Evolutionary conservation across 2,888 invertebrate genomes (phyloP).

Genomic region (Scelioninae gen. 2): DNA sequence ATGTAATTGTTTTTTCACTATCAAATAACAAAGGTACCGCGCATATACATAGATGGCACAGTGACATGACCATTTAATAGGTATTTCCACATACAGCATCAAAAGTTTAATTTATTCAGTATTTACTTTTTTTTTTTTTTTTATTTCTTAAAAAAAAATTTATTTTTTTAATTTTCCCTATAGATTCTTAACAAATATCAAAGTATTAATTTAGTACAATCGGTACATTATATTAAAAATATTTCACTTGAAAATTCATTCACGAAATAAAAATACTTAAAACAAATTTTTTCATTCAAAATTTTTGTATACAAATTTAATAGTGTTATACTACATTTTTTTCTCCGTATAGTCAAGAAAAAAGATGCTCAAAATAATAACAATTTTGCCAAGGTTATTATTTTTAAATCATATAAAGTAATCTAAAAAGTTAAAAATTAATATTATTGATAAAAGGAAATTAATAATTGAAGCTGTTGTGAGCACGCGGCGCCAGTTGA

Average conservation of each 20-base stretch:
- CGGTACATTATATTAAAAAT: no score
- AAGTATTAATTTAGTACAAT: no score
- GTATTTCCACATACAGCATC: not conserved
- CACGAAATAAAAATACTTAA: no score
- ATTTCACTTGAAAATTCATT: no score
- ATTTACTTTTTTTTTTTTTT: not conserved
- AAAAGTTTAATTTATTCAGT: not conserved
- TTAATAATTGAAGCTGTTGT: conserved; percentile 2
- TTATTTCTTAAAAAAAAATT: not conserved
- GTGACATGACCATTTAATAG: conserved; percentile 2
- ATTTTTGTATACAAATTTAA: conserved; percentile 9
- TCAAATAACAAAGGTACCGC: conserved; percentile 26
- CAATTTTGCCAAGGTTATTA: no score
- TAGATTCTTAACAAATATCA: no score
- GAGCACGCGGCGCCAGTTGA: conserved; percentile 1
- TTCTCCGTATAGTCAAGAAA: not conserved
- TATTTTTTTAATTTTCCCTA: no score
- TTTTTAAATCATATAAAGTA: no score
- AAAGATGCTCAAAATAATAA: not conserved
- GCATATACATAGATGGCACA: conserved; percentile 17
- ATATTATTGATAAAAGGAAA: not conserved
- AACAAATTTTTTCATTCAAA: not conserved
- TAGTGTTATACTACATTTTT: not conserved
- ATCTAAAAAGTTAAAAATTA: conserved; percentile 1
- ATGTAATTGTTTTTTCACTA: conserved; percentile 31